These are phyloP conservation scores for Heliornis fulica DNA, from an alignment of 2,113 vertebrate genomes.

Conservation along the genomic window DNA sequence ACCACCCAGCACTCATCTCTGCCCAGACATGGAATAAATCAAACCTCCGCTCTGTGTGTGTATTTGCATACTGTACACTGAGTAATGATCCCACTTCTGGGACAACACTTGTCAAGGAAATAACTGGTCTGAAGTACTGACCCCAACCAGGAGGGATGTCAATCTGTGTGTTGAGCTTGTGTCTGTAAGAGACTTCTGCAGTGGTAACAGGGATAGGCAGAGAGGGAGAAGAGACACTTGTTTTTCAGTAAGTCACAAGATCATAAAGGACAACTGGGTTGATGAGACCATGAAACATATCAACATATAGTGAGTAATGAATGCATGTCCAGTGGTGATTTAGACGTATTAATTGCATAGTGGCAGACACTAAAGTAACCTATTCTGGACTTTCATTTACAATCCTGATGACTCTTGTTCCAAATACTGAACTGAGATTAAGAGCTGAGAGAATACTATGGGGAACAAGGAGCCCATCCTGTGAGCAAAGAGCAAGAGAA, in stretches of 20 bases:
- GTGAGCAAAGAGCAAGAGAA: not conserved
- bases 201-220: not conserved
- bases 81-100: too few relatives aligned
- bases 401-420: not conserved
- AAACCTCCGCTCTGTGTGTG: too few relatives aligned
- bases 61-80: too few relatives aligned
- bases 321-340: not conserved
- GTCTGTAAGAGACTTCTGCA: not conserved
- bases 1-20: too few relatives aligned
- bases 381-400: not conserved
- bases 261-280: not conserved
- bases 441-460: not conserved
- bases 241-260: not conserved
- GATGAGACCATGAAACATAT: not conserved
- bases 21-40: too few relatives aligned
- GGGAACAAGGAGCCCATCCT: not conserved
- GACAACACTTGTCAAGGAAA: not conserved
- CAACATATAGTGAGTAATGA: not conserved
- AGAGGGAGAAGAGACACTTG: not conserved
- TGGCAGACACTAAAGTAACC: not conserved
- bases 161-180: not conserved
- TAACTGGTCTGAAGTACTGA: not conserved
- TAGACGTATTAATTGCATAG: not conserved
- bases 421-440: not conserved
- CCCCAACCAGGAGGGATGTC: not conserved